Conservation (phyloP, 37 sponge, comb jelly and placozoan genomes). For the Diacarnus erythraeanus region DNA sequence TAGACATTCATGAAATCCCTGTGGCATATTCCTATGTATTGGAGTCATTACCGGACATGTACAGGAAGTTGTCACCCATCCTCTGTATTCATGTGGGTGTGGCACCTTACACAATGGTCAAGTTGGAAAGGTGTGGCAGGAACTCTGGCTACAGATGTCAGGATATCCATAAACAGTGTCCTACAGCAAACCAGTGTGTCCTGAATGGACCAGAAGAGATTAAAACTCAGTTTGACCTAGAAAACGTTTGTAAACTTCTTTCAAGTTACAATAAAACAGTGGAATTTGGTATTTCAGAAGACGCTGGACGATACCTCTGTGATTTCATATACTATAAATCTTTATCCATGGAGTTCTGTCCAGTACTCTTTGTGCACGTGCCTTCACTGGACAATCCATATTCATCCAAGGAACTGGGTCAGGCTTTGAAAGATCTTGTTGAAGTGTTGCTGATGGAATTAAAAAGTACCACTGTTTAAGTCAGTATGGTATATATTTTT, state of each 20-base stretch:
- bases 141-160: constrained; percentile 35
- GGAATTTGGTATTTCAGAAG: constrained; percentile 25
- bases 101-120: constrained; percentile 29
- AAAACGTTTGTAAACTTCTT: constrained; percentile 1
- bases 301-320: constrained; percentile 79
- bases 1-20: constrained; percentile 52
- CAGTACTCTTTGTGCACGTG: constrained; percentile 73
- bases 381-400: constrained; percentile 66
- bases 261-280: constrained; percentile 15
- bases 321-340: constrained; percentile 78
- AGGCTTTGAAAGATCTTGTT: constrained; percentile 43
- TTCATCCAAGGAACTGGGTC: constrained; percentile 36
- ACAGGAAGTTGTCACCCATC: constrained; percentile 45
- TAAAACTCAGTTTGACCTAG: constrained; percentile 25
- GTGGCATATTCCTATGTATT: constrained; percentile 52
- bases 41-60: constrained; percentile 20
- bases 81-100: constrained; percentile 79
- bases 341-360: constrained; percentile 24
- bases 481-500: not conserved
- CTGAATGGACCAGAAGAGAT: constrained; percentile 29
- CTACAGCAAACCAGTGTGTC: constrained; percentile 11
- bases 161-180: constrained; percentile 36
- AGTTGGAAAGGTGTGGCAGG: constrained; percentile 45
- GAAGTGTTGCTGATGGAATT: constrained; percentile 20
- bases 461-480: not conserved